These are phyloP conservation scores for Todus mexicanus DNA, from an alignment of 2,797 vertebrate genomes.

Conservation along the genomic window DNA sequence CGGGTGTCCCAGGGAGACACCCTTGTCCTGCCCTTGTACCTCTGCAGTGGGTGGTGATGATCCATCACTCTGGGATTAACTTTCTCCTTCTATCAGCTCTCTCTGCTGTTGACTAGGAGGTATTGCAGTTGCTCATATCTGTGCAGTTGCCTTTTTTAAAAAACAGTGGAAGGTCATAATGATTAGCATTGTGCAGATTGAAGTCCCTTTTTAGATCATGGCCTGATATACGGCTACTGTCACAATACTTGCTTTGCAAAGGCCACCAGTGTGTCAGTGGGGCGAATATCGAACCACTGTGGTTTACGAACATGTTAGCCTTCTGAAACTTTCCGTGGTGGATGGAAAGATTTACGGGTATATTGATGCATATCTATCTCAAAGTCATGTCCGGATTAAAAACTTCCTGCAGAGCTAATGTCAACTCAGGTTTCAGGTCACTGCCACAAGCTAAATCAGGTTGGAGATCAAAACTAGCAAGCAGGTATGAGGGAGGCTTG, in stretches of 20 bases:
- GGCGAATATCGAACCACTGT: background rate
- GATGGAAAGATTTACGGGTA: constrained; percentile 32
- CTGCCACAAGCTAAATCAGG: constrained; percentile 1
- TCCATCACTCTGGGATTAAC: background rate
- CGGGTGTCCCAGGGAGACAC: background rate
- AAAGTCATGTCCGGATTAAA: background rate
- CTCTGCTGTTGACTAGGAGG: constrained; percentile 42
- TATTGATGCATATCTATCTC: constrained; percentile 28
- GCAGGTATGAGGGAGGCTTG: background rate
- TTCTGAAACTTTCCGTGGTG: background rate
- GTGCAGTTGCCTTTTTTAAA: background rate
- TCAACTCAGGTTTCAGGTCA: constrained; percentile 24
- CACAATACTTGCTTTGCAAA: background rate
- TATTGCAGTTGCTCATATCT: background rate
- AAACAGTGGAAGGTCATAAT: background rate
- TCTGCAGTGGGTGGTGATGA: background rate
- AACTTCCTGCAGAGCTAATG: constrained; percentile 48
- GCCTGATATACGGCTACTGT: background rate
- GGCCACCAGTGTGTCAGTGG: background rate
- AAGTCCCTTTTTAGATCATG: background rate
- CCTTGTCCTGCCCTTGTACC: background rate
- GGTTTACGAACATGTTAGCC: background rate
- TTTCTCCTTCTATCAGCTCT: constrained; percentile 44
- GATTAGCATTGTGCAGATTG: background rate
- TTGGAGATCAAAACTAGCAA: constrained; percentile 23